Evolutionary conservation across 2,888 invertebrate species (phyloP).

Genomic region (Gastracanthus pulcherrimus): DNA sequence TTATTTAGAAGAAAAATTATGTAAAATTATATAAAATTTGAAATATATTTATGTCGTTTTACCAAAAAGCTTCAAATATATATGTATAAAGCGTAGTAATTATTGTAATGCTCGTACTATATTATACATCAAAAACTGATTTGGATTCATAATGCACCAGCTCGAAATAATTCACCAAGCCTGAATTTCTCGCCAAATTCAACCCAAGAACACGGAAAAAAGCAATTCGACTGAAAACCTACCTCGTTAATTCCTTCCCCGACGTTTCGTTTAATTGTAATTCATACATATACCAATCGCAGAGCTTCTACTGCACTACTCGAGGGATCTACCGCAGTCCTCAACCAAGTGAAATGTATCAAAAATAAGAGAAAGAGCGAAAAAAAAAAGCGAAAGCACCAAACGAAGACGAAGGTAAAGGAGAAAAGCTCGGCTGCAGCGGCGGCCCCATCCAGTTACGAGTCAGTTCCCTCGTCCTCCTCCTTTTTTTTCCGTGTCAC

Average conservation of each 20-base stretch:
- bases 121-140: neutral
- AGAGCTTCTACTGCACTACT: too few species aligned
- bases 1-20: too few species aligned
- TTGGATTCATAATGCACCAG: neutral
- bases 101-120: too few species aligned
- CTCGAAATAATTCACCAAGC: neutral
- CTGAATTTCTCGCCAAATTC: neutral
- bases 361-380: neutral
- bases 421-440: neutral
- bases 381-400: neutral
- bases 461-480: neutral
- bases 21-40: too few species aligned
- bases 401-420: neutral
- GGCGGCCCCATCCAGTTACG: slow-evolving; percentile 19
- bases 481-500: slow-evolving; percentile 28
- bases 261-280: slow-evolving; percentile 28
- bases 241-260: slow-evolving; percentile 12
- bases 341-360: neutral
- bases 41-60: too few species aligned
- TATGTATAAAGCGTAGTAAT: neutral
- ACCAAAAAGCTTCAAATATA: too few species aligned
- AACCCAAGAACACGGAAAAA: neutral
- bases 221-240: neutral
- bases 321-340: neutral
- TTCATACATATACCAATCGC: neutral